phyloP scores from a whole-genome alignment of 2,797 vertebrate species.

The Pantherophis vulpinus region DNA sequence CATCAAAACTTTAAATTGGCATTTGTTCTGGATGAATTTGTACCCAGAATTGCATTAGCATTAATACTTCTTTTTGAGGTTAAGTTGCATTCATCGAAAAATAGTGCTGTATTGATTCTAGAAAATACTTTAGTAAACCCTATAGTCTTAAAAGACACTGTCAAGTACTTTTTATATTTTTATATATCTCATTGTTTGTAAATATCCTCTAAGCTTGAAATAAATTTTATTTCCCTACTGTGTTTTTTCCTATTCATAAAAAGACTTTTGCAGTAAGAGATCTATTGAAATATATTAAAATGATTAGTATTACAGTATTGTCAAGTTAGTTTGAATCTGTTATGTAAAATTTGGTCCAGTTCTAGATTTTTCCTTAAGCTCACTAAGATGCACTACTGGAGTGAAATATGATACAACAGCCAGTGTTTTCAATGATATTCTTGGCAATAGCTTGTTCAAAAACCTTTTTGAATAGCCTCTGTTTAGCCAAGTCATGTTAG shows the following conservation, averaged over 20 bases:
- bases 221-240: conserved; percentile 79
- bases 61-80: conserved; percentile 52
- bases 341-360: not conserved
- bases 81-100: conserved; percentile 64
- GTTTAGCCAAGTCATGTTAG: not conserved
- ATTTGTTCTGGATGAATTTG: conserved; percentile 53
- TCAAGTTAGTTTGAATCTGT: not conserved
- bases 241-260: conserved; percentile 35
- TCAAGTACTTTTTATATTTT: conserved; percentile 78
- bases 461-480: not conserved
- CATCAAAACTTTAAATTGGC: conserved; percentile 40
- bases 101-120: conserved; percentile 65
- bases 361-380: not conserved
- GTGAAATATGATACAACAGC: not conserved
- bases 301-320: not conserved
- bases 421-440: not conserved
- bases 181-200: conserved; percentile 76
- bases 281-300: not conserved
- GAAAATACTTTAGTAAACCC: conserved; percentile 72
- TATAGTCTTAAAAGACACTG: conserved; percentile 70
- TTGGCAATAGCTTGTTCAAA: not conserved
- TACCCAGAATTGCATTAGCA: conserved; percentile 45
- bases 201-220: conserved; percentile 75
- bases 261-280: not conserved
- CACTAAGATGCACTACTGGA: not conserved